Base-by-base conservation (phyloP, 2,888 invertebrate genomes). In the Thecophora atra region DNA sequence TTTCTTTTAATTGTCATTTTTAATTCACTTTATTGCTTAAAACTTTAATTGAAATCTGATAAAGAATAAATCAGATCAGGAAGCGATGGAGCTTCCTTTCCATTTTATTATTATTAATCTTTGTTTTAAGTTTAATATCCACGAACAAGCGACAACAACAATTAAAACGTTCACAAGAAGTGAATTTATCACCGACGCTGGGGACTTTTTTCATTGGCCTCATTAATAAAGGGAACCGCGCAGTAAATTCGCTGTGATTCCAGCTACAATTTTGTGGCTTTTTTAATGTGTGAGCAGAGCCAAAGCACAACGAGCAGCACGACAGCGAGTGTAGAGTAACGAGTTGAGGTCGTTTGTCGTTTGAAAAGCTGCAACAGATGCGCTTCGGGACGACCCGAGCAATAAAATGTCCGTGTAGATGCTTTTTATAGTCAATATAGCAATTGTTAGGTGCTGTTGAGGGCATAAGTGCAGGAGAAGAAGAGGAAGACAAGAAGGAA, bases 191-290 rank as follows among this genome's bases (percentile, higher is more conserved):
- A 19, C 56, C 56, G 5, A 19, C 5, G 24, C 6, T 1, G 37
- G 37, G 5, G 8, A 56, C 1, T 21, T 15, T 56, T 56, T 56
- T 21, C 24, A 56, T 56, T 21, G 56, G 24, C 56, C 1, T 24
- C 56, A 56, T 56, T 56, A 56, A 24, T 21, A 56, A 56, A 56
- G 1, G 56, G 19, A 7, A 56, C 19, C 56, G 56, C 19, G 56
- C 56, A 56, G 13, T 56, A 56, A 56, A 56, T 56, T 24, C 24
- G 56, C 7, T 4, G 56, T 56, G 26, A 56, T 56, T 56, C 26
- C 24, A 11, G 24, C 26, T 56, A 15, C 26, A 52, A n/a, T 21
- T 21, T 21, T 26, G 56, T 21, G 56, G 26, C n/a, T 56, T n/a
- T 56, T 24, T 56, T 21, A 52, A 21, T 21, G 56, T 21, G 26